Percentiles rank a stretch among this genome's conserved stretches.
Conservation (phyloP, 2,113 vertebrate species). For the Aleadryas rufinucha region DNA sequence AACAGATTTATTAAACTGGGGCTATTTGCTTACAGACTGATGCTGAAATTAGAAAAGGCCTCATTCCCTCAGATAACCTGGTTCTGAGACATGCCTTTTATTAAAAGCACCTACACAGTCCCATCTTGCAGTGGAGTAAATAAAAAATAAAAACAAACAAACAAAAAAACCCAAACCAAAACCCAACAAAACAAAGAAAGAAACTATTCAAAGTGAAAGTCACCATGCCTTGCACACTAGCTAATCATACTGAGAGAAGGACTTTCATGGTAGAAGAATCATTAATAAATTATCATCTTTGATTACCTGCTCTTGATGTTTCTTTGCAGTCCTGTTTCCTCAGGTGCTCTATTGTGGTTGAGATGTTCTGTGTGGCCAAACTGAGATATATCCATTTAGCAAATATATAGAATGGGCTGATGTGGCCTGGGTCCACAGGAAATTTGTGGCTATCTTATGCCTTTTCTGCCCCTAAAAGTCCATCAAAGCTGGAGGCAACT, state of each 20-base stretch:
- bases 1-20: slow-evolving; percentile 33
- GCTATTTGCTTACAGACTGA: neutral
- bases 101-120: neutral
- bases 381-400: neutral
- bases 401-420: neutral
- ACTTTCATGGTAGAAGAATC: neutral
- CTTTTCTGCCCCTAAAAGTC: neutral
- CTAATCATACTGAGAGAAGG: neutral
- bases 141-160: neutral
- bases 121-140: neutral
- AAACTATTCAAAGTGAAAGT: neutral
- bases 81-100: neutral
- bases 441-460: neutral
- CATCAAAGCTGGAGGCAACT: neutral
- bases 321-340: neutral
- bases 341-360: neutral
- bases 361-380: neutral
- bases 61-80: neutral
- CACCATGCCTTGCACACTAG: neutral
- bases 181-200: neutral
- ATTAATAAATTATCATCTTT: neutral
- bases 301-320: neutral
- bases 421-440: neutral
- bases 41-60: neutral
- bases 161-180: neutral